Evolutionary conservation across 2,797 vertebrate species (phyloP).

Genomic region (Ctenopoma multispine): DNA sequence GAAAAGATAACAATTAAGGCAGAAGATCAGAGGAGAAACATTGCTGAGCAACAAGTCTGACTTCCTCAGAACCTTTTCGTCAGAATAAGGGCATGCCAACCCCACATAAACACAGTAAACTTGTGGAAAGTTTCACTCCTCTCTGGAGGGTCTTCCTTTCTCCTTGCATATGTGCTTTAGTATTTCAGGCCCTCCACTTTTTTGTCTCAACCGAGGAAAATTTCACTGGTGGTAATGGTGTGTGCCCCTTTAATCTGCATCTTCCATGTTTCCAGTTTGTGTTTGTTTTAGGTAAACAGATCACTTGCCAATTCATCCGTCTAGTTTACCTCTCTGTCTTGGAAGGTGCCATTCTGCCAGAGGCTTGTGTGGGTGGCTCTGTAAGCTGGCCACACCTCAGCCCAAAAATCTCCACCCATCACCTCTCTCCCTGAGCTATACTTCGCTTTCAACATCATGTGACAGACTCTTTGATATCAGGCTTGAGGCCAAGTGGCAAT

Average conservation of each 20-base stretch:
- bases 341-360: conserved; percentile 55
- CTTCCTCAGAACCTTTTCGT: conserved; percentile 54
- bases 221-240: conserved; percentile 69
- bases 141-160: conserved; percentile 81
- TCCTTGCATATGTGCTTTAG: conserved; percentile 75
- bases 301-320: conserved; percentile 81
- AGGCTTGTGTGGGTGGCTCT: conserved; percentile 28
- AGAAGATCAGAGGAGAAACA: conserved; percentile 37
- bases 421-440: conserved; percentile 21
- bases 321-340: conserved; percentile 70
- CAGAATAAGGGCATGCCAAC: conserved; percentile 59
- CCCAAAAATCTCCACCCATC: conserved; percentile 28
- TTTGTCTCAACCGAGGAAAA: conserved; percentile 85
- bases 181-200: conserved; percentile 76
- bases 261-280: conserved; percentile 78
- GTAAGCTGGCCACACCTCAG: conserved; percentile 47
- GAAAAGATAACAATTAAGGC: conserved; percentile 32
- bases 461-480: conserved; percentile 62
- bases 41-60: conserved; percentile 50
- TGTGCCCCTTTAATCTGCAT: conserved; percentile 68
- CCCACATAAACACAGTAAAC: conserved; percentile 77
- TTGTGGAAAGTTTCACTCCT: conserved; percentile 84
- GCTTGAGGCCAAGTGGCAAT: conserved; percentile 46
- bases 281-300: conserved; percentile 83
- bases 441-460: conserved; percentile 46